phyloP scores from a whole-genome alignment of 1,140 invertebrate genomes.

The Microplitis mediator region DNA sequence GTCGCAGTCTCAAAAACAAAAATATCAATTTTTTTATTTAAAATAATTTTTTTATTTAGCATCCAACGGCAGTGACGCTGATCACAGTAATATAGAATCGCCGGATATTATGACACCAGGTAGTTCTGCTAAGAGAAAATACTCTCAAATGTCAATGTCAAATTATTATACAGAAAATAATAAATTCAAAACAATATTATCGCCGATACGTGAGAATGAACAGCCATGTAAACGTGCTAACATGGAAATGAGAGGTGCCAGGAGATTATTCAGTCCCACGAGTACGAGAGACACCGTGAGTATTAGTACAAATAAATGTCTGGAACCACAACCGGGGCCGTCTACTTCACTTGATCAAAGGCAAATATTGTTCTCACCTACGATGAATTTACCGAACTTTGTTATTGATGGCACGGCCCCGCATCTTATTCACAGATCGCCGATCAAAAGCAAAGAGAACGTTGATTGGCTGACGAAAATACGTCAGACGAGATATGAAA shows the following conservation, averaged over 20 bases:
- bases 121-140: constrained; percentile 45
- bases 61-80: not conserved
- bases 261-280: constrained; percentile 53
- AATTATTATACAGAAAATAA: constrained; percentile 21
- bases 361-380: constrained; percentile 65
- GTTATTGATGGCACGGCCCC: constrained; percentile 77
- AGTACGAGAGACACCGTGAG: constrained; percentile 33
- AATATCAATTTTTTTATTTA: not conserved
- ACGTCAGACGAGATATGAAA: constrained; percentile 63
- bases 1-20: not conserved
- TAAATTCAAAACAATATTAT: constrained; percentile 49
- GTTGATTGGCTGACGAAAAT: constrained; percentile 77
- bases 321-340: constrained; percentile 45
- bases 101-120: not conserved
- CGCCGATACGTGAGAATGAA: constrained; percentile 56
- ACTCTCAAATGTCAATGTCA: constrained; percentile 42
- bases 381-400: constrained; percentile 77
- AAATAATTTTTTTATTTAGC: not conserved
- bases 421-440: constrained; percentile 72
- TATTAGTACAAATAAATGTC: constrained; percentile 41
- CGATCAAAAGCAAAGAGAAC: constrained; percentile 69
- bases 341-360: constrained; percentile 27
- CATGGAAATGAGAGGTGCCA: constrained; percentile 52
- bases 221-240: constrained; percentile 49
- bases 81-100: not conserved